A percentile compares a stretch with the other conserved stretches of the same genome.
phyloP scores from a whole-genome alignment of 2,113 vertebrate genomes.

The Caranx melampygus region DNA sequence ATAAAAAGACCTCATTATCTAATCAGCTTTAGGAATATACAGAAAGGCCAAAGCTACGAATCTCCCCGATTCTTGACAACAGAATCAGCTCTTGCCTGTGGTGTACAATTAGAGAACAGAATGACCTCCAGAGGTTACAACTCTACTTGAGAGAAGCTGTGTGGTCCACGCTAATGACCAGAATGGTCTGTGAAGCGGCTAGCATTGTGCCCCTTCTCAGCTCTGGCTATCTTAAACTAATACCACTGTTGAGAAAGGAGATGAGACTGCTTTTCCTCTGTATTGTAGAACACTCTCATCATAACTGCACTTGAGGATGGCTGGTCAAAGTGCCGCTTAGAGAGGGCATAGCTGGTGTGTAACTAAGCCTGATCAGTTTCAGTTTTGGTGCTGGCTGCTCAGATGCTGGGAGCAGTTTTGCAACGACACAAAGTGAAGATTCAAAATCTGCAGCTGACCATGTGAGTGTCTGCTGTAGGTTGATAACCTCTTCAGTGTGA shows the following conservation, averaged over 20 bases:
- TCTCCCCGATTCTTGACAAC: conserved; percentile 53
- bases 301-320: conserved; percentile 33
- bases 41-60: conserved; percentile 46
- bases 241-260: conserved; percentile 41
- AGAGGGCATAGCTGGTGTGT: conserved; percentile 39
- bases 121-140: conserved; percentile 63
- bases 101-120: conserved; percentile 69
- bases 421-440: neutral
- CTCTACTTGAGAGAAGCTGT: conserved; percentile 45
- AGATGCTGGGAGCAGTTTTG: conserved; percentile 15
- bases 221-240: conserved; percentile 57
- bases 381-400: conserved; percentile 19
- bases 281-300: conserved; percentile 46
- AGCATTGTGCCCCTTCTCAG: conserved; percentile 34
- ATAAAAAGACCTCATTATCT: conserved; percentile 53
- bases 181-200: conserved; percentile 41
- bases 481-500: conserved; percentile 36
- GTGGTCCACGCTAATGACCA: conserved; percentile 65
- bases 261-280: conserved; percentile 53
- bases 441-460: conserved; percentile 15
- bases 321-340: conserved; percentile 54
- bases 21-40: conserved; percentile 66
- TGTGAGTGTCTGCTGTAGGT: conserved; percentile 29
- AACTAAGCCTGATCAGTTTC: conserved; percentile 50
- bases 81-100: conserved; percentile 57